phyloP scores from a whole-genome alignment of 1,140 invertebrate species.

The Drosophila bipectinata region DNA sequence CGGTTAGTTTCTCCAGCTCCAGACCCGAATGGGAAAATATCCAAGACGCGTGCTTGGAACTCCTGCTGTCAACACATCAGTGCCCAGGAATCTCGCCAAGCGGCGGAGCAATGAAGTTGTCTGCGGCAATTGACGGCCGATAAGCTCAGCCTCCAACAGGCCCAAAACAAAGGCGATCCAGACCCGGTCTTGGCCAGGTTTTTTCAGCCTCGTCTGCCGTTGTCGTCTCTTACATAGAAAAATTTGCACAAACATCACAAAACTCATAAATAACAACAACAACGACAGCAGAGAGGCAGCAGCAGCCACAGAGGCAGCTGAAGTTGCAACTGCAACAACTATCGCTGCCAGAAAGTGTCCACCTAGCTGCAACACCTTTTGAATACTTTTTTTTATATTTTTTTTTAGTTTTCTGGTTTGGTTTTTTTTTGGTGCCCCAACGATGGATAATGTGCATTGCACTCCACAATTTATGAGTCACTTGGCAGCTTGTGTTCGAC shows the following conservation, averaged over 20 bases:
- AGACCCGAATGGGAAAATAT: conserved; percentile 28
- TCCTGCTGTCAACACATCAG: conserved; percentile 81
- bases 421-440: conserved; percentile 36
- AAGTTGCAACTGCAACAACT: conserved; percentile 19
- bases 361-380: conserved; percentile 43
- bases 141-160: conserved; percentile 47
- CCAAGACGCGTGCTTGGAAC: conserved; percentile 69
- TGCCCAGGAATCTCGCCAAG: conserved; percentile 62
- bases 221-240: conserved; percentile 69
- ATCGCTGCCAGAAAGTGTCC: conserved; percentile 63
- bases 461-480: conserved; percentile 78
- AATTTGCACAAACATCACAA: conserved; percentile 81
- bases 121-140: conserved; percentile 74
- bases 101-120: conserved; percentile 71
- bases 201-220: conserved; percentile 3
- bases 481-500: conserved; percentile 28
- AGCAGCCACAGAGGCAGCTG: conserved; percentile 3
- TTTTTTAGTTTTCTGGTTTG: conserved; percentile 16
- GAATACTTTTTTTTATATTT: not conserved
- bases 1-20: conserved; percentile 40
- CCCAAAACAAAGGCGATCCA: conserved; percentile 43
- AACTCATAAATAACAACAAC: conserved; percentile 78
- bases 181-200: not conserved
- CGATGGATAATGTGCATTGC: conserved; percentile 71
- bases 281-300: conserved; percentile 37